Evolutionary conservation across 1,140 invertebrate species (phyloP), one percentile per base, ranked within the genome.

Genomic region (Triops cancriformis): DNA sequence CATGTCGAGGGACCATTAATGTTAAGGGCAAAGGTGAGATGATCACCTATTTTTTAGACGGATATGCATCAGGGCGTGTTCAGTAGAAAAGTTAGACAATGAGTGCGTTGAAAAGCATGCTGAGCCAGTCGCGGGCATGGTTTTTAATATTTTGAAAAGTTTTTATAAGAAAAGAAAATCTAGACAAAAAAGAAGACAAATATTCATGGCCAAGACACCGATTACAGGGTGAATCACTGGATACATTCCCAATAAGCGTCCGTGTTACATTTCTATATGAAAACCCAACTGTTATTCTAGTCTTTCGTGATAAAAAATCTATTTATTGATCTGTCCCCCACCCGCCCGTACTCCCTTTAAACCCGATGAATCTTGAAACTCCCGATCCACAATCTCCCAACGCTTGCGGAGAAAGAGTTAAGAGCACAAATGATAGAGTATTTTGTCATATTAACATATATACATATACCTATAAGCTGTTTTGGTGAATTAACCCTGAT

Each of bases 21-120:
- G 94, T 97, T 2, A 97, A 97, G 85, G 95, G 95, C 26, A 97
- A 97, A 85, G 95, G 95, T 0, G 92, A 93, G 72, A 97, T 97
- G 95, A 89, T 93, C n/a, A 97, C 95, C 0, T 96, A 93, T 85
- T 95, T 96, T 83, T 87, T 95, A 73, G 90, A 91, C 76, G 91
- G 88, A 4, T 79, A 80, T 75, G 80, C 80, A 75, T 23, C n/a
- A 41, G 78, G 76, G 43, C 74, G 78, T 7, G 77, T 79, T 23
- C 73, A 79, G 14, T 64, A 64, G n/a, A n/a, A 64, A 23, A 6
- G 14, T 9, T 64, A 9, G 18, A n/a, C 18, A 23, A 18, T 18
- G 51, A 14, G 18, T n/a, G n/a, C 5, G 23, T 64, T 64, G 18
- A 14, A 64, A 64, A 23, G 18, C 51, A 2, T 14, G 4, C 6